Conservation (phyloP, 2,888 invertebrate genomes). For the Pyrochroa serraticornis region DNA sequence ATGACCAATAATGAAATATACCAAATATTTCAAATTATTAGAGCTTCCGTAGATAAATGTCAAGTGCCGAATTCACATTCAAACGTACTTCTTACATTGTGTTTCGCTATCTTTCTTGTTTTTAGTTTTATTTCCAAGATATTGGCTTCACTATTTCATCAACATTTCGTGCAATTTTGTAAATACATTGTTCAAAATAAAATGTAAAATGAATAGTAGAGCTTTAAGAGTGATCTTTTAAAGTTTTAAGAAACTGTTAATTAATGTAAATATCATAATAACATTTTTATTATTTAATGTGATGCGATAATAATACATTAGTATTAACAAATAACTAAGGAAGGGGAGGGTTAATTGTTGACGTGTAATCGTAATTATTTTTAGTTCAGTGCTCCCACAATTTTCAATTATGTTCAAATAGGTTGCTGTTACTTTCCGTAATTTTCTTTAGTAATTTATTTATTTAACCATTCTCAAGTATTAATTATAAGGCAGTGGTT, state of each 20-base stretch:
- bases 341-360: conserved; percentile 16
- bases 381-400: no score
- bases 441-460: no score
- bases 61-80: conserved; percentile 34
- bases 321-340: conserved; percentile 10
- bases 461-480: no score
- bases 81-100: conserved; percentile 2
- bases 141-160: no score
- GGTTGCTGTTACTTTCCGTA: conserved; percentile 7
- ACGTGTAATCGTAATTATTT: background rate
- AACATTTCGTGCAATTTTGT: conserved; percentile 1
- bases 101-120: background rate
- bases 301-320: conserved; percentile 28
- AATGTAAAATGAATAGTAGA: no score
- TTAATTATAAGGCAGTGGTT: no score
- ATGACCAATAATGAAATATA: conserved; percentile 27
- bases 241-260: conserved; percentile 1
- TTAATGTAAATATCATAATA: conserved; percentile 10
- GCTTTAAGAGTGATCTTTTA: no score
- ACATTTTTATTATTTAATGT: conserved; percentile 19
- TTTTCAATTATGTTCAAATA: no score
- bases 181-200: conserved; percentile 1
- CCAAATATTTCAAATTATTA: conserved; percentile 27
- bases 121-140: background rate
- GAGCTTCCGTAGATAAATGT: conserved; percentile 41